These are phyloP conservation scores for Silurus lanzhouensis DNA, from an alignment of 2,797 vertebrate genomes.

Conservation along the genomic window DNA sequence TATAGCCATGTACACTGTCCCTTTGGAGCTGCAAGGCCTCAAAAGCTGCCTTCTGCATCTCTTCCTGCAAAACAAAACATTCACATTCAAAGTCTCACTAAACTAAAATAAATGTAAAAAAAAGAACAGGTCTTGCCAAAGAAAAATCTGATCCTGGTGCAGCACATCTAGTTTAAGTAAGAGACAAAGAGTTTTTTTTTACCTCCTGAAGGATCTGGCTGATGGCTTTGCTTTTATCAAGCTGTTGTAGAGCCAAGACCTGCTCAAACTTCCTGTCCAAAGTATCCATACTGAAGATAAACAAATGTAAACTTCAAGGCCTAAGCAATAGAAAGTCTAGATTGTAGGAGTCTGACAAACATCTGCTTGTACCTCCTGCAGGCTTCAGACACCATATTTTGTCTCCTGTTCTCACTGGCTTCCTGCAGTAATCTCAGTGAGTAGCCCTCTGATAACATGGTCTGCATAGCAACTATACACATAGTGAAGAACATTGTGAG, in stretches of 20 bases:
- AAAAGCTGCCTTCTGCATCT: conserved; percentile 94
- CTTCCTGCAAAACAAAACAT: conserved; percentile 74
- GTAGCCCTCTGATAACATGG: conserved; percentile 87
- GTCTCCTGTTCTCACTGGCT: conserved; percentile 81
- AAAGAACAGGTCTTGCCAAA: neutral
- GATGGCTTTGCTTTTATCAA: conserved; percentile 93
- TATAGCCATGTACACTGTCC: conserved; percentile 87
- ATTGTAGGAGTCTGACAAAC: neutral
- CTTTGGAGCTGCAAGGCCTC: conserved; percentile 93
- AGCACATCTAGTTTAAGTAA: neutral
- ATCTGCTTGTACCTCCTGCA: conserved; percentile 79
- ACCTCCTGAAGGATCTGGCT: conserved; percentile 92
- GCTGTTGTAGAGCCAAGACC: conserved; percentile 86
- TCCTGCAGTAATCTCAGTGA: conserved; percentile 82
- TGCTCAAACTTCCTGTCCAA: conserved; percentile 89
- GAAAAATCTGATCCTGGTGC: neutral
- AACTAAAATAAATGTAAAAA: neutral
- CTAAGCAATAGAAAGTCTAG: neutral
- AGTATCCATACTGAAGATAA: conserved; percentile 78
- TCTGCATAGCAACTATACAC: conserved; percentile 89
- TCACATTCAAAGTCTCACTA: neutral
- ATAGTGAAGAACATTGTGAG: neutral
- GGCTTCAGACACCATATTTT: conserved; percentile 82
- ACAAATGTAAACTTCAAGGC: neutral
- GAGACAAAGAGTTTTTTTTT: conserved; percentile 16